Percentiles rank a stretch among this genome's conserved stretches.
These are phyloP conservation scores for Drosophila cognata DNA, from an alignment of 2,888 invertebrate species.

Conservation along the genomic window DNA sequence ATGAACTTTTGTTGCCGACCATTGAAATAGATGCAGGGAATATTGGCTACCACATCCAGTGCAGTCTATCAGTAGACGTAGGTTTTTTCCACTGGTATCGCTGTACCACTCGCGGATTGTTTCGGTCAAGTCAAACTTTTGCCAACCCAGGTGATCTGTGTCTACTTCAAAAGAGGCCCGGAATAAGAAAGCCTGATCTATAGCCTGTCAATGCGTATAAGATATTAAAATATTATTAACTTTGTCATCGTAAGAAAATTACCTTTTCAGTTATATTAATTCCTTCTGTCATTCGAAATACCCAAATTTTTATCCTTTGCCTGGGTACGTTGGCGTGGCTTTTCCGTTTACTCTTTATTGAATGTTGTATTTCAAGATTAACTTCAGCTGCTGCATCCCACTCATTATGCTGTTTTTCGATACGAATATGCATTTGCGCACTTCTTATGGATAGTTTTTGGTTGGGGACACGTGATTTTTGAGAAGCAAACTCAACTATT, in stretches of 20 bases:
- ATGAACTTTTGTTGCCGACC: slow-evolving; percentile 22
- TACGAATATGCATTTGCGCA: slow-evolving; percentile 91
- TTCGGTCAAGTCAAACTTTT: slow-evolving; percentile 92
- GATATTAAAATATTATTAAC: not conserved
- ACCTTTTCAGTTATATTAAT: slow-evolving; percentile 78
- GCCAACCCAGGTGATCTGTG: slow-evolving; percentile 91
- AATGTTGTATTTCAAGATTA: slow-evolving; percentile 28
- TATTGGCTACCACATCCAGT: slow-evolving; percentile 92
- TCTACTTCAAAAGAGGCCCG: slow-evolving; percentile 87
- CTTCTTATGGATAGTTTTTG: slow-evolving; percentile 90
- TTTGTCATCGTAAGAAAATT: slow-evolving; percentile 25
- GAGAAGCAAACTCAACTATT: slow-evolving; percentile 93
- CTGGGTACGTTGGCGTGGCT: slow-evolving; percentile 20
- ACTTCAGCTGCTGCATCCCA: slow-evolving; percentile 31
- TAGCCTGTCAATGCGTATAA: slow-evolving; percentile 85
- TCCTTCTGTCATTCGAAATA: slow-evolving; percentile 78
- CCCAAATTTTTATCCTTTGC: slow-evolving; percentile 81
- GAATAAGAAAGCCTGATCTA: slow-evolving; percentile 87
- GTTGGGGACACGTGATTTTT: slow-evolving; percentile 86
- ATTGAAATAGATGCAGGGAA: slow-evolving; percentile 87
- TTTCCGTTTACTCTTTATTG: slow-evolving; percentile 39
- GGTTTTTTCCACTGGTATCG: slow-evolving; percentile 82
- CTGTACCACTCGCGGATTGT: slow-evolving; percentile 91
- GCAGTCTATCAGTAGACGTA: slow-evolving; percentile 93
- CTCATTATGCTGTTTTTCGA: slow-evolving; percentile 61